Percentiles rank a stretch among this genome's conserved stretches.
Evolutionary conservation across 2,888 invertebrate species (phyloP).

Genomic region (Mimumesa dahlbomi): DNA sequence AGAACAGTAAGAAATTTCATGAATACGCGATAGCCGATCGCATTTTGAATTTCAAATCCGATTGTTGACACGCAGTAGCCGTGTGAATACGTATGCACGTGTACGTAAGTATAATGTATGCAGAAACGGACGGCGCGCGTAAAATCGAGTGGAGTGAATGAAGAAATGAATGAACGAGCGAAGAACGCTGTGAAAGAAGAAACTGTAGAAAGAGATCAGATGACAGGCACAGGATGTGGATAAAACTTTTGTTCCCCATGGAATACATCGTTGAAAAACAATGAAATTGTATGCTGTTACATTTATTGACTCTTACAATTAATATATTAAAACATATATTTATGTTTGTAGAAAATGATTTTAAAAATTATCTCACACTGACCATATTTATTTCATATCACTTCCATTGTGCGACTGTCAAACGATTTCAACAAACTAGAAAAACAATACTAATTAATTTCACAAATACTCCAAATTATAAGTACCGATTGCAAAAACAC

Average conservation of each 20-base stretch:
- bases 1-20: too few species aligned
- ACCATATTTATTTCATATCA: too few species aligned
- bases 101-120: not conserved
- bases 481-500: too few species aligned
- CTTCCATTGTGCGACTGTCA: too few species aligned
- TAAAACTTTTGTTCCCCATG: not conserved
- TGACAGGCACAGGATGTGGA: slow-evolving; percentile 12
- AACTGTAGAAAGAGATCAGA: not conserved
- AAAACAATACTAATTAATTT: too few species aligned
- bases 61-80: not conserved
- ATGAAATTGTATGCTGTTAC: not conserved
- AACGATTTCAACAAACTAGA: too few species aligned
- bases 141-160: slow-evolving; percentile 21
- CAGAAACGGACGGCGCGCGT: slow-evolving; percentile 15
- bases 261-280: not conserved
- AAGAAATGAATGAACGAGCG: slow-evolving; percentile 10
- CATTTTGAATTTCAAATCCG: too few species aligned
- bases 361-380: not conserved
- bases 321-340: too few species aligned
- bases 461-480: too few species aligned
- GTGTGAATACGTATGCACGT: not conserved
- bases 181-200: not conserved
- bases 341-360: too few species aligned
- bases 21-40: too few species aligned
- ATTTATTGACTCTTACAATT: too few species aligned